Conservation (phyloP, 2,797 vertebrate genomes). For the Lepidocolaptes lacrymiger region DNA sequence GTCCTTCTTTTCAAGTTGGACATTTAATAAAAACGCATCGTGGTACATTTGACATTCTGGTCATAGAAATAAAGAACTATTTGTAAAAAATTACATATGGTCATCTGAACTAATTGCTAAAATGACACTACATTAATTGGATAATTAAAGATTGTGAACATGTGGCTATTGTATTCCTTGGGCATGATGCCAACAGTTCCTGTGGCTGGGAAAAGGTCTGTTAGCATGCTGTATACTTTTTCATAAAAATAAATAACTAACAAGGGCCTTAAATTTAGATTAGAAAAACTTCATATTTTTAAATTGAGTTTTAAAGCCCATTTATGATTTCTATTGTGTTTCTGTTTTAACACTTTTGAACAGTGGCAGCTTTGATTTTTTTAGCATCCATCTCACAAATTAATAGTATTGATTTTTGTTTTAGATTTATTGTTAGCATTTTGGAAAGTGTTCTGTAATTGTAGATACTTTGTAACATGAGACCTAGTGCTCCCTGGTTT, state of each 20-base stretch:
- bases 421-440: conserved; percentile 68
- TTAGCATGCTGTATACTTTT: conserved; percentile 62
- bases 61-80: conserved; percentile 74
- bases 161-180: conserved; percentile 79
- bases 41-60: conserved; percentile 78
- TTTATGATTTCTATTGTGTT: conserved; percentile 45
- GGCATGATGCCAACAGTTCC: conserved; percentile 74
- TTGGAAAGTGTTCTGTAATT: conserved; percentile 56
- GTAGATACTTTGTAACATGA: conserved; percentile 52
- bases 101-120: conserved; percentile 81
- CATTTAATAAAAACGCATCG: conserved; percentile 28
- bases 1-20: not conserved
- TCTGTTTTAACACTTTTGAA: conserved; percentile 71
- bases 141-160: conserved; percentile 80
- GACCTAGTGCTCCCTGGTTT: conserved; percentile 22
- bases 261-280: conserved; percentile 57
- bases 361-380: conserved; percentile 24
- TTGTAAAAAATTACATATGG: conserved; percentile 73
- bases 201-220: conserved; percentile 57
- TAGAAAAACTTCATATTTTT: conserved; percentile 63
- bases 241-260: conserved; percentile 64
- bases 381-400: conserved; percentile 50
- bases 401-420: conserved; percentile 66
- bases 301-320: conserved; percentile 72
- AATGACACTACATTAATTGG: conserved; percentile 78